Percentiles rank a stretch among this genome's conserved stretches.
phyloP scores from a whole-genome alignment of 2,113 vertebrate species.

The Pelecanus crispus region DNA sequence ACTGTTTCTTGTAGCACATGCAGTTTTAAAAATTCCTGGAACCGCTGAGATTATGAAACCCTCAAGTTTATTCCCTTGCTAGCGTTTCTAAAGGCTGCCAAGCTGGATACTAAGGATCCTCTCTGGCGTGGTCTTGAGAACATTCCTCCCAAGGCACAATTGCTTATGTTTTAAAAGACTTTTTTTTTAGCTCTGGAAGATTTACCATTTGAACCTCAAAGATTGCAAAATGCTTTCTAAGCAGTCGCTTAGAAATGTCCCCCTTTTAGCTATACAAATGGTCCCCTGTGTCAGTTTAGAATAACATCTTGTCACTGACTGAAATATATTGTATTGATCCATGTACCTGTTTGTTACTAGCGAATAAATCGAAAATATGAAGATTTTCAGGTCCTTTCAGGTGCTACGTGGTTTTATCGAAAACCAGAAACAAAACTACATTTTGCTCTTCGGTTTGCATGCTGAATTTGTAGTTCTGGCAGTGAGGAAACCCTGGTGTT shows the following conservation, averaged over 20 bases:
- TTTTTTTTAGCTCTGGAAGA: not conserved
- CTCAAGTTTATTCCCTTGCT: conserved; percentile 6
- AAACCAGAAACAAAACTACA: not conserved
- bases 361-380: not conserved
- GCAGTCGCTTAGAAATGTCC: not conserved
- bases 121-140: not conserved
- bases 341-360: not conserved
- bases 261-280: not conserved
- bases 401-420: not conserved
- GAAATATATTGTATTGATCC: not conserved
- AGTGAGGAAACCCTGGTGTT: not conserved
- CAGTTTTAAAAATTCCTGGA: conserved; percentile 40
- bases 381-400: not conserved
- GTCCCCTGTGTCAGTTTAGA: not conserved
- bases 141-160: not conserved
- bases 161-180: not conserved
- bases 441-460: not conserved
- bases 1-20: not conserved
- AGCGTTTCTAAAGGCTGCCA: not conserved
- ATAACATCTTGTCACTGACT: rapidly evolving
- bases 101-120: not conserved
- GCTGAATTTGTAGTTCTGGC: not conserved
- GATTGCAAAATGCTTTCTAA: not conserved
- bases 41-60: not conserved
- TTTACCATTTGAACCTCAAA: not conserved